A percentile compares a stretch with the other conserved stretches of the same genome.
These are phyloP conservation scores for Oxyura jamaicensis DNA, from an alignment of 2,113 vertebrate genomes.

Conservation along the genomic window DNA sequence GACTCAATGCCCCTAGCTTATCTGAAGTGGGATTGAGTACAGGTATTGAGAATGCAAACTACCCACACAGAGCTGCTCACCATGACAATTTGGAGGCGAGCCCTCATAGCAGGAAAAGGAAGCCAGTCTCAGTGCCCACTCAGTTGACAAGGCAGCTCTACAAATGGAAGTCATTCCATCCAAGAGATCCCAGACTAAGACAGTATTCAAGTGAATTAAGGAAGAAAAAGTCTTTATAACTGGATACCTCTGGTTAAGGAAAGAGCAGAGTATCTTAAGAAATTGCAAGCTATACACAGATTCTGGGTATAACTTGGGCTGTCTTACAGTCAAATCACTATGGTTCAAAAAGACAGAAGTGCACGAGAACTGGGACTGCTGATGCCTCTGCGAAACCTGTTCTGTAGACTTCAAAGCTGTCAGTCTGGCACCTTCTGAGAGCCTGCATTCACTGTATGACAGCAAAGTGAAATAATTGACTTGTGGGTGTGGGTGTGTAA, in stretches of 20 bases:
- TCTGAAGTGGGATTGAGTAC: neutral
- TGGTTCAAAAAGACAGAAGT: neutral
- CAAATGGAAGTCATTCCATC: neutral
- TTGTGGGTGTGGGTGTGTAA: neutral
- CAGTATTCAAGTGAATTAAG: neutral
- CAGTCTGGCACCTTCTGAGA: conserved; percentile 26
- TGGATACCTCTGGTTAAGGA: neutral
- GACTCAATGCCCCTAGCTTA: neutral
- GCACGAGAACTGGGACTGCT: neutral
- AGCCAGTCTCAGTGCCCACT: neutral
- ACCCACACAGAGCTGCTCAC: neutral
- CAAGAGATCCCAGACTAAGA: neutral
- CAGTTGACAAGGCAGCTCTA: neutral
- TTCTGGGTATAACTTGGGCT: neutral
- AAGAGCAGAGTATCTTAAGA: neutral
- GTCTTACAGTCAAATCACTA: neutral
- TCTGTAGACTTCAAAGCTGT: conserved; percentile 44
- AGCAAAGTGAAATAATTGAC: conserved; percentile 45
- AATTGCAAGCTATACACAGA: neutral
- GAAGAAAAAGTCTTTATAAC: neutral
- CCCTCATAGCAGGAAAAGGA: neutral
- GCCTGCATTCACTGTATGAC: neutral
- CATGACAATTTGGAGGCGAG: neutral
- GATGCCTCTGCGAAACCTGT: conserved; percentile 35
- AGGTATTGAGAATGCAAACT: neutral